These are phyloP conservation scores for Jaculus jaculus DNA, from an alignment of 2,113 vertebrate species.

Conservation along the genomic window DNA sequence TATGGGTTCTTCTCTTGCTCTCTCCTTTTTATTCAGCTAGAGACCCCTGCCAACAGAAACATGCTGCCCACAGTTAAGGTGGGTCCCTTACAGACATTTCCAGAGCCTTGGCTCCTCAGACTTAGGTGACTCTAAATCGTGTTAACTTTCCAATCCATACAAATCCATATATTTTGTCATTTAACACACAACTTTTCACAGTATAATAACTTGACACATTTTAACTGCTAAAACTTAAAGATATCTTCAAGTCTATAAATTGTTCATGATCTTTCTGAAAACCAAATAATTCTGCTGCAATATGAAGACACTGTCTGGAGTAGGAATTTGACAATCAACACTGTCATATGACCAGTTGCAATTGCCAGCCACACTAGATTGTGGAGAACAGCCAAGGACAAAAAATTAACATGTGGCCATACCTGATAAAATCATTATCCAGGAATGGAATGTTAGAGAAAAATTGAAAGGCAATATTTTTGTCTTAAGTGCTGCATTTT, in stretches of 20 bases:
- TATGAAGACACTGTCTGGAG: neutral
- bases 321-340: neutral
- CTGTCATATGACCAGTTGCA: neutral
- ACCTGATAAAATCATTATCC: neutral
- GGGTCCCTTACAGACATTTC: too few species aligned
- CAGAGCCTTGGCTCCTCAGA: too few species aligned
- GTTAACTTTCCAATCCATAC: too few species aligned
- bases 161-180: neutral
- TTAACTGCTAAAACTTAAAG: neutral
- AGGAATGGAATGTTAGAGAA: neutral
- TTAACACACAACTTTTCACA: neutral
- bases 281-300: neutral
- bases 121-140: too few species aligned
- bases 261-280: neutral
- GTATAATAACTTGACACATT: neutral
- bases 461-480: conserved; percentile 10
- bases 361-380: neutral
- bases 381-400: neutral
- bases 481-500: neutral
- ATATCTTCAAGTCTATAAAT: neutral
- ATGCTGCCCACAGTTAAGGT: too few species aligned
- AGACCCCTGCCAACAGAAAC: too few species aligned
- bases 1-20: too few species aligned
- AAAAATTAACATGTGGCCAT: neutral
- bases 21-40: too few species aligned